Base-by-base conservation (phyloP, 2,797 vertebrate species). In the Masticophis lateralis region DNA sequence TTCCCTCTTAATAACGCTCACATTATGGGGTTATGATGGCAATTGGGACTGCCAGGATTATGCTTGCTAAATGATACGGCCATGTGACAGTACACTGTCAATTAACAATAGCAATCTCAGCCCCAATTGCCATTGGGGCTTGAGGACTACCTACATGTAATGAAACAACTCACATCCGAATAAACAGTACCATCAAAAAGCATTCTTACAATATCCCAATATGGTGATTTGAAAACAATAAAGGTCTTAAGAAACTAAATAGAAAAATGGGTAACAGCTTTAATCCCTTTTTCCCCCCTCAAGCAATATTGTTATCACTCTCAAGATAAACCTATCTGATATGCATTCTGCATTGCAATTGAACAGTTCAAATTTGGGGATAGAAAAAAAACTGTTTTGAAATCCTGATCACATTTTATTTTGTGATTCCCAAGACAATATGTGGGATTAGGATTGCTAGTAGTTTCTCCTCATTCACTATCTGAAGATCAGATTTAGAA, bases 181-280 rank as follows among this genome's bases (percentile, higher is more conserved):
- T 97, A 94, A 97, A 69, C 66, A 7, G 66, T 69, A 97, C 97
- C 98, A 98, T 96, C 96, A 97, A 93, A 97, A 97, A 95, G 96
- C 87, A 63, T 93, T 96, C 96, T 96, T 93, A 94, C 94, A 63
- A 69, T 56, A 20, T 0, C 47, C 14, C 32, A 18, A 88, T 92
- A 92, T 94, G 94, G 55, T 94, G 79, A 93, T 53, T 89, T 51
- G 51, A 28, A 9, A 51, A 51, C n/a, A 69, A 69, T 32, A 32
- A 14, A 92, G 86, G 0, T 88, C 91, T 94, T 93, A 87, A 86
- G 51, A 87, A 74, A 37, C 12, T 57, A 14, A 11, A 51, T n/a
- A 13, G 20, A 18, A 14, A 27, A 51, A 51, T 51, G 61, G 32
- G 27, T 56, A 28, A 55, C 14, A 83, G 32, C 2, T 14, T 51